Conservation (phyloP, 2,113 vertebrate genomes). For the Thamnophis sirtalis region DNA sequence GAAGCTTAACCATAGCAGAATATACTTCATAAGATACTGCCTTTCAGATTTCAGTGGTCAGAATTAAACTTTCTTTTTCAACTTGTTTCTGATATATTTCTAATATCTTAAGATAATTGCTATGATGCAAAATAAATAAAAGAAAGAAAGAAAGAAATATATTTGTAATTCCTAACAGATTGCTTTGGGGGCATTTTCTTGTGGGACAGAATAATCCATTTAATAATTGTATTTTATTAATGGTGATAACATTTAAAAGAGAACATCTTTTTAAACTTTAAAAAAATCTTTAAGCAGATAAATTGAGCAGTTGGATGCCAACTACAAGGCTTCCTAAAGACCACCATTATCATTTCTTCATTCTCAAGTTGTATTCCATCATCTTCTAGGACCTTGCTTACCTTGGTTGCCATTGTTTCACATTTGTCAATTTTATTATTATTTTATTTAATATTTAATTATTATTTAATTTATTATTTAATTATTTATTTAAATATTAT, state of each 20-base stretch:
- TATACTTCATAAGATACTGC: slow-evolving; percentile 26
- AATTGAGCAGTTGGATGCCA: neutral
- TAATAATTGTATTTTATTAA: slow-evolving; percentile 47
- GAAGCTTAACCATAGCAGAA: slow-evolving; percentile 20
- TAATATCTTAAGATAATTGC: slow-evolving; percentile 31
- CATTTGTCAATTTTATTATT: no score
- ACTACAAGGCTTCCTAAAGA: neutral
- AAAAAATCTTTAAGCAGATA: neutral
- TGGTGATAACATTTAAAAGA: slow-evolving; percentile 38
- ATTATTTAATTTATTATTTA: no score
- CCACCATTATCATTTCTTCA: no score
- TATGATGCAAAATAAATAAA: slow-evolving; percentile 32
- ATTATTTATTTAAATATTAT: no score
- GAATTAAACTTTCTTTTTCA: slow-evolving; percentile 42
- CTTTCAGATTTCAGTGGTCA: slow-evolving; percentile 25
- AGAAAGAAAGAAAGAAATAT: neutral
- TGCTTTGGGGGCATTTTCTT: slow-evolving; percentile 45
- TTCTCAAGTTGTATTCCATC: no score
- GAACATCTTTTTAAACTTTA: slow-evolving; percentile 43
- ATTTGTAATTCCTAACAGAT: neutral
- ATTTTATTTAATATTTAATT: no score
- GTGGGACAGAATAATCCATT: slow-evolving; percentile 40
- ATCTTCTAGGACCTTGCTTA: no score
- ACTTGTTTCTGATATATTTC: slow-evolving; percentile 20
- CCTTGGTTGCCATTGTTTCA: no score